Conservation (phyloP, 37 sponge, comb jelly and placozoan species). For the Chondrilla cf. caribensis region DNA sequence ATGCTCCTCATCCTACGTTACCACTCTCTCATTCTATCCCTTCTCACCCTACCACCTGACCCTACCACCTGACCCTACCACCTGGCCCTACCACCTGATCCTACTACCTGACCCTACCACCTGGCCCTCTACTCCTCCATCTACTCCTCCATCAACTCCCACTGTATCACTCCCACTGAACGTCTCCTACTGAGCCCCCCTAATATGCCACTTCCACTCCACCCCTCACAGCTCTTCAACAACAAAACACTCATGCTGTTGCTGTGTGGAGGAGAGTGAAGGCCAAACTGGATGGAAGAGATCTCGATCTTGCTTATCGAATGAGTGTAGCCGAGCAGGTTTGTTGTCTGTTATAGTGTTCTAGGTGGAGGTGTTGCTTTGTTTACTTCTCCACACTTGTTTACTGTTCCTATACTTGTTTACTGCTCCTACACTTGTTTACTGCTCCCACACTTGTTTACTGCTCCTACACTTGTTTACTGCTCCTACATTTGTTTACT, state of each 20-base stretch:
- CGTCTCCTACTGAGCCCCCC: background rate
- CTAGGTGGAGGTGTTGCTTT: too few species aligned
- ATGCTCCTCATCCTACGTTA: too few species aligned
- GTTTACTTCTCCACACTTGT: too few species aligned
- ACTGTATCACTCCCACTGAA: background rate
- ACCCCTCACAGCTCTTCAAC: conserved; percentile 69
- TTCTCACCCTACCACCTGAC: too few species aligned
- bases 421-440: too few species aligned
- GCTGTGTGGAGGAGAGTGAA: conserved; percentile 92
- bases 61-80: background rate
- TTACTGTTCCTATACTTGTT: too few species aligned
- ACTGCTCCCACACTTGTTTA: too few species aligned
- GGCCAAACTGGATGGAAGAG: conserved; percentile 93
- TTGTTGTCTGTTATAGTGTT: background rate
- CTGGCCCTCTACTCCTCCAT: background rate
- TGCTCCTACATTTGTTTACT: too few species aligned
- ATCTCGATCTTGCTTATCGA: conserved; percentile 59
- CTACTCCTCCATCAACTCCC: background rate
- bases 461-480: too few species aligned
- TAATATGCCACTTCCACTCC: background rate
- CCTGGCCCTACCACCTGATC: background rate
- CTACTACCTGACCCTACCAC: background rate
- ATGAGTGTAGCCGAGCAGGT: conserved; percentile 87
- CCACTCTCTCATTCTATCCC: too few species aligned
- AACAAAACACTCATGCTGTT: conserved; percentile 89